These are phyloP conservation scores for Plectrocnemia conspersa DNA, from an alignment of 1,140 invertebrate genomes.

Conservation along the genomic window DNA sequence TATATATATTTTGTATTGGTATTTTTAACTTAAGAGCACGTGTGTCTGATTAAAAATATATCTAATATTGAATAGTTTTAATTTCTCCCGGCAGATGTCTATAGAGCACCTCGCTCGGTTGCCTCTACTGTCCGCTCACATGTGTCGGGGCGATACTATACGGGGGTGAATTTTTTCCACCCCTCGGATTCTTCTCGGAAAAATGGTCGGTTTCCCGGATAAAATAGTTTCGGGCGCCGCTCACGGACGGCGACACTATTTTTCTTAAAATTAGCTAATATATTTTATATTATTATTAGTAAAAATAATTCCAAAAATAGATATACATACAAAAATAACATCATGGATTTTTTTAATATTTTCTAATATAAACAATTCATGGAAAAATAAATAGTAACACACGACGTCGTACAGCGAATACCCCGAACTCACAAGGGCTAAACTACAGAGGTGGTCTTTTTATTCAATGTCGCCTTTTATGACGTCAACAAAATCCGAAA, in stretches of 20 bases:
- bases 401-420: not conserved
- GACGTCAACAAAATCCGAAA: not conserved
- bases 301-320: too few species aligned
- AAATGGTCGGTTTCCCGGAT: slow-evolving; percentile 15
- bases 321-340: too few species aligned
- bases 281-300: too few species aligned
- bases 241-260: not conserved
- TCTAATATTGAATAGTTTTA: too few species aligned
- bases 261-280: too few species aligned
- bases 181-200: slow-evolving; percentile 11
- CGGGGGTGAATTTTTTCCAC: slow-evolving; percentile 5
- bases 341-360: too few species aligned
- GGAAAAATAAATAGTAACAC: not conserved
- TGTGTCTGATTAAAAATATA: too few species aligned
- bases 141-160: slow-evolving; percentile 4
- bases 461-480: slow-evolving; percentile 4
- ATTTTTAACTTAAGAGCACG: too few species aligned
- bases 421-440: too few species aligned
- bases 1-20: too few species aligned
- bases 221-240: slow-evolving; percentile 1
- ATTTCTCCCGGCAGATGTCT: too few species aligned
- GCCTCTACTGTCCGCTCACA: slow-evolving; percentile 15
- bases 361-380: not conserved
- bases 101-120: slow-evolving; percentile 11
- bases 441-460: slow-evolving; percentile 16